phyloP scores from a whole-genome alignment of 2,113 vertebrate species.

The Nymphicus hollandicus region DNA sequence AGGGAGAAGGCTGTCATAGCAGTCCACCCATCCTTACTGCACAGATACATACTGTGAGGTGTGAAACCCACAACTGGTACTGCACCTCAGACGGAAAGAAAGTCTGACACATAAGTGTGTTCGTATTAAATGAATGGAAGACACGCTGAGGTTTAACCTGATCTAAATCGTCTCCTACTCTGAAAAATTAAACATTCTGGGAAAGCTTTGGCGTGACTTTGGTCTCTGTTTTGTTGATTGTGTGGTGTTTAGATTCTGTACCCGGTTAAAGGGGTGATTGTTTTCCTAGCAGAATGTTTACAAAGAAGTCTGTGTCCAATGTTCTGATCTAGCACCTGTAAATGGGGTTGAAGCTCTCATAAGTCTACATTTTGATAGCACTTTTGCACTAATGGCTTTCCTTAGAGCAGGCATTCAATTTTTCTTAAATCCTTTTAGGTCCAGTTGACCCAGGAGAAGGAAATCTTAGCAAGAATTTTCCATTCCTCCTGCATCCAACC shows the following conservation, averaged over 20 bases:
- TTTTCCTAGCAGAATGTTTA: background rate
- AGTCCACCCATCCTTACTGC: background rate
- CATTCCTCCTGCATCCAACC: background rate
- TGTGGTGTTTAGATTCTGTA: background rate
- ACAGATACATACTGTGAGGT: background rate
- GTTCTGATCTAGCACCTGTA: background rate
- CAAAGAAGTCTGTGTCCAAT: fast-evolving
- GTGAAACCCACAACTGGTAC: background rate
- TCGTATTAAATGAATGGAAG: background rate
- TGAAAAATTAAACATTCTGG: background rate
- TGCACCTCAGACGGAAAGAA: background rate
- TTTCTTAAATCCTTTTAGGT: background rate
- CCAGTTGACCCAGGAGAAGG: constrained; percentile 18
- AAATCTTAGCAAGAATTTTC: constrained; percentile 11
- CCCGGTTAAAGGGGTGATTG: background rate
- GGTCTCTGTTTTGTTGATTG: background rate
- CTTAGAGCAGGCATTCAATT: background rate
- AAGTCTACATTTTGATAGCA: background rate
- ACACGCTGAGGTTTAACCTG: background rate
- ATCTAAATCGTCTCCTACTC: background rate
- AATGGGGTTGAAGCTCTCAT: background rate
- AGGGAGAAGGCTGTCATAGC: background rate
- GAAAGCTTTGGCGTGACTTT: background rate
- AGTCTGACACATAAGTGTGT: background rate
- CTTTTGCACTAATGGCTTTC: background rate